Evolutionary conservation across 2,797 vertebrate genomes (phyloP).

Genomic region (Sandelia bainsii): DNA sequence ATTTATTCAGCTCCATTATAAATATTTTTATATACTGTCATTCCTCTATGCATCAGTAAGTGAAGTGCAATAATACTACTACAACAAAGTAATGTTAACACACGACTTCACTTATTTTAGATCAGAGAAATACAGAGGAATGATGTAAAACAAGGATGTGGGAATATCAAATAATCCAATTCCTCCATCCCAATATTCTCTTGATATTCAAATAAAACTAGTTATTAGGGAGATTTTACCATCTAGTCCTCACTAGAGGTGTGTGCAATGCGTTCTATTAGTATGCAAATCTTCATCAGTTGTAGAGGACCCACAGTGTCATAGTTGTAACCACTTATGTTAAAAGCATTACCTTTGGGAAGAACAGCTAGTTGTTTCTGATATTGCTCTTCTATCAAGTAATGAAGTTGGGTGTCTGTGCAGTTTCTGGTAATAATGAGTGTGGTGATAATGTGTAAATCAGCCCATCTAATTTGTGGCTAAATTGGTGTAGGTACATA

Average conservation of each 20-base stretch:
- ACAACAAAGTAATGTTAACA: conserved; percentile 27
- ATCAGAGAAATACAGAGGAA: conserved; percentile 20
- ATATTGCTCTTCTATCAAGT: conserved; percentile 45
- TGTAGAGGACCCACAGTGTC: conserved; percentile 59
- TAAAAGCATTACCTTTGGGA: conserved; percentile 58
- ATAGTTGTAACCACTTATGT: conserved; percentile 69
- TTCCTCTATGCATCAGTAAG: conserved; percentile 6
- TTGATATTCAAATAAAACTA: conserved; percentile 76
- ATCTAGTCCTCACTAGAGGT: conserved; percentile 33
- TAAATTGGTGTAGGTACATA: conserved; percentile 29
- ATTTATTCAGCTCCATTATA: not conserved
- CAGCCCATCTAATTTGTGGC: conserved; percentile 40
- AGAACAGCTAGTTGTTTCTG: conserved; percentile 47
- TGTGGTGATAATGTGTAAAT: conserved; percentile 48
- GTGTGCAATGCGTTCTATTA: conserved; percentile 63
- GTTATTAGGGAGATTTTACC: conserved; percentile 64
- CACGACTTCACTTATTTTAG: conserved; percentile 40
- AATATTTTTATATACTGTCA: not conserved
- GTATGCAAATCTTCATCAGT: conserved; percentile 75
- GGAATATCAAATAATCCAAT: conserved; percentile 51
- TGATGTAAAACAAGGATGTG: conserved; percentile 30
- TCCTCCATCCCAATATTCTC: conserved; percentile 47
- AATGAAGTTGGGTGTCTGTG: conserved; percentile 50
- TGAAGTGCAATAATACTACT: conserved; percentile 5
- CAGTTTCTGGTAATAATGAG: conserved; percentile 54